Base-by-base conservation (phyloP, 1,140 invertebrate genomes). In the Drosophila simulans region DNA sequence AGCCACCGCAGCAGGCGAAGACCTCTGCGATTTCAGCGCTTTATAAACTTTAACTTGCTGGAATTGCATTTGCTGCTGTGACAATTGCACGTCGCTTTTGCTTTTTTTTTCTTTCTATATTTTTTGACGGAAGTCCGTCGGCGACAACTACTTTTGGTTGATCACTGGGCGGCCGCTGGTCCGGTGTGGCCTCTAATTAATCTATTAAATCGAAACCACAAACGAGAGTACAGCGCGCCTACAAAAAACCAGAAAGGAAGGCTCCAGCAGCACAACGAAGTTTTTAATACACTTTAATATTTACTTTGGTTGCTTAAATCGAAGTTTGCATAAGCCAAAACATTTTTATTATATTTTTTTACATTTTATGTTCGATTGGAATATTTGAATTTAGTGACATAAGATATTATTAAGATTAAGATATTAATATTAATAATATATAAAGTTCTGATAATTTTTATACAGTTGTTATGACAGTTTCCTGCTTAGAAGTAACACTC, bases 181-280 rank as follows among this genome's bases (percentile, higher is more conserved):
- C 66, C 70, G 59, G 72, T 66, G 54, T 49, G 72, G 77, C 64
- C 84, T 89, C 60, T 89, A 89, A 89, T 89, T 89, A 89, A 89
- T 89, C 85, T 89, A 89, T 89, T 89, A 90, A 89, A 90, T 84
- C 40, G 53, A 74, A 62, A 53, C 71, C 72, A 74, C 80, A 89
- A 73, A 83, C 80, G 77, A 80, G 75, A 63, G 66, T 55, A 42
- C 60, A 70, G 12, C 15, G 45, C 63, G 54, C 65, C 77, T 76
- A 80, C 59, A 58, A 81, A 76, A 51, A 70, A 45, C n/a, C 7
- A 37, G 37, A 34, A 34, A 55, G 31, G 42, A 34, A 49, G 15
- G 15, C 15, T 20, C 0, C 5, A 8, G 0, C 0, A 1, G 0
- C 0, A 35, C 8, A 31, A 8, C 45, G 59, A 42, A 31, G n/a